Evolutionary conservation across 2,888 invertebrate genomes (phyloP).

Genomic region (Papilio demoleus): DNA sequence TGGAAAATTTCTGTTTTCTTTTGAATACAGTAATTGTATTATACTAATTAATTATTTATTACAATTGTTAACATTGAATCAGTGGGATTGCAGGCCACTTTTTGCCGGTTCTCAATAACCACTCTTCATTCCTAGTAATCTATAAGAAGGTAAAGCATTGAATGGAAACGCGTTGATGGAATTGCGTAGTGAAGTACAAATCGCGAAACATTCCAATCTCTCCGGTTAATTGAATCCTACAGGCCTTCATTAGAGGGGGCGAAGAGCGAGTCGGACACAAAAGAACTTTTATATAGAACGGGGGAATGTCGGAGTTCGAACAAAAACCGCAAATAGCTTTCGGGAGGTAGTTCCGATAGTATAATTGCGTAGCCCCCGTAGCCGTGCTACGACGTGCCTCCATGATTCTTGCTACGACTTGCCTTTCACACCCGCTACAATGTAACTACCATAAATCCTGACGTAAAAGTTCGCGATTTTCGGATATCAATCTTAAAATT

Average conservation of each 20-base stretch:
- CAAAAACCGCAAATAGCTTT: constrained; percentile 78
- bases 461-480: constrained; percentile 59
- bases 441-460: constrained; percentile 63
- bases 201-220: constrained; percentile 79
- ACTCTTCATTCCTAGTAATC: constrained; percentile 33
- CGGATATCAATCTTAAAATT: constrained; percentile 73
- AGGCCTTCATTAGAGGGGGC: constrained; percentile 77
- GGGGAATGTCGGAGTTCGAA: constrained; percentile 63
- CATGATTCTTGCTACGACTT: constrained; percentile 58
- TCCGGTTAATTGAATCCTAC: constrained; percentile 79
- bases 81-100: constrained; percentile 13
- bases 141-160: constrained; percentile 44
- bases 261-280: constrained; percentile 66
- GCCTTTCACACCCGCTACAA: constrained; percentile 65
- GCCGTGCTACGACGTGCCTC: not conserved
- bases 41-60: not conserved
- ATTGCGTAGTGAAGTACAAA: constrained; percentile 72
- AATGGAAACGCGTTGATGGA: constrained; percentile 70
- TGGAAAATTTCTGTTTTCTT: not conserved
- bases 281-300: constrained; percentile 71
- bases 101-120: not conserved
- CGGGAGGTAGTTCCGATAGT: constrained; percentile 69
- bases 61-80: constrained; percentile 20
- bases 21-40: not conserved
- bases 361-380: constrained; percentile 60